These are phyloP conservation scores for Aythya baeri DNA, from an alignment of 2,113 vertebrate genomes.

Conservation along the genomic window DNA sequence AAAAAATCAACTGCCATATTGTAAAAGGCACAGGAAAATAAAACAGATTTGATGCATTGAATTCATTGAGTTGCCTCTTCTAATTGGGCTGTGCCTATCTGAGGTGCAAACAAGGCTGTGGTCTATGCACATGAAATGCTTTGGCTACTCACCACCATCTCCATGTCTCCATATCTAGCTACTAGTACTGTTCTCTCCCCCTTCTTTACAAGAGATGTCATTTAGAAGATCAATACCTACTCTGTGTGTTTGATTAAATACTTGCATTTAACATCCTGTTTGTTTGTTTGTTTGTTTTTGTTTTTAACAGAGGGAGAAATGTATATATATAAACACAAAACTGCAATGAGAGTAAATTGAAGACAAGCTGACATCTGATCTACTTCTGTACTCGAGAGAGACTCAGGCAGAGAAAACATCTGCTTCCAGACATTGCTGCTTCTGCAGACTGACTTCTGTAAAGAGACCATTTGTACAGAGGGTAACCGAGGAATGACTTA, in stretches of 20 bases:
- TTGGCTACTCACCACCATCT: not conserved
- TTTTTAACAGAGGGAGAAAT: not conserved
- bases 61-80: slow-evolving; percentile 21
- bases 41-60: not conserved
- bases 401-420: not conserved
- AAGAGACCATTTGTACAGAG: not conserved
- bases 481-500: not conserved
- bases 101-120: not conserved
- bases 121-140: not conserved
- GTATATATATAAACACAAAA: not conserved
- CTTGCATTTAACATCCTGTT: not conserved
- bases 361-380: not conserved
- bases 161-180: not conserved
- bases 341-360: not conserved
- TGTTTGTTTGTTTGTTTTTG: not conserved
- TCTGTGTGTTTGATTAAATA: not conserved
- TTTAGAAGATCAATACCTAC: not conserved
- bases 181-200: not conserved
- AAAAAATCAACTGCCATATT: not conserved
- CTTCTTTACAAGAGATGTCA: not conserved
- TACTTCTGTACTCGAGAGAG: not conserved
- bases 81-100: not conserved
- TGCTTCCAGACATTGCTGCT: not conserved
- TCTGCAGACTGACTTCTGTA: not conserved
- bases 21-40: slow-evolving; percentile 7